Conservation (phyloP, 2,113 vertebrate species). For the Opisthocomus hoazin region DNA sequence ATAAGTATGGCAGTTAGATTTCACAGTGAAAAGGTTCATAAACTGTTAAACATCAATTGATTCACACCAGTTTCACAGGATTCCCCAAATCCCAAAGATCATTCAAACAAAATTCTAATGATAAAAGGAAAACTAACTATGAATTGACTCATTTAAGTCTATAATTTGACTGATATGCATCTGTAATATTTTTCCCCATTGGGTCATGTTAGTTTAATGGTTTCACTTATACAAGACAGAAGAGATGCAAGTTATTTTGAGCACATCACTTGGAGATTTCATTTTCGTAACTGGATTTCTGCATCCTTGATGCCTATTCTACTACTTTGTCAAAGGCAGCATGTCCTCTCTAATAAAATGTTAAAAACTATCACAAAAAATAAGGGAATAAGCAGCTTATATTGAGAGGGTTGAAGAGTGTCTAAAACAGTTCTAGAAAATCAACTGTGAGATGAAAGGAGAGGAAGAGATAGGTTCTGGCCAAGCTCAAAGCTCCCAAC, state of each 20-base stretch:
- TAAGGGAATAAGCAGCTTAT: background rate
- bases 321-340: background rate
- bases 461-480: background rate
- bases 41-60: background rate
- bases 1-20: background rate
- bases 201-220: background rate
- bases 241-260: background rate
- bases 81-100: background rate
- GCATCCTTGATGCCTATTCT: background rate
- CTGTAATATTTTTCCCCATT: background rate
- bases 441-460: background rate
- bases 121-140: slow-evolving; percentile 3
- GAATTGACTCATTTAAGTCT: background rate
- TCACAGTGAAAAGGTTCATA: background rate
- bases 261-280: background rate
- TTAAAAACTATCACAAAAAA: background rate
- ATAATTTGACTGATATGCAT: background rate
- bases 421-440: background rate
- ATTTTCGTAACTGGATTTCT: background rate
- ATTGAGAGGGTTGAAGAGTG: background rate
- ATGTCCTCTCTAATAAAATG: background rate
- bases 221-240: background rate
- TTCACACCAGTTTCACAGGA: background rate
- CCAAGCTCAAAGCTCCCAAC: background rate
- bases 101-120: background rate